Evolutionary conservation across 2,797 vertebrate genomes (phyloP), one percentile per base, ranked within the genome.

Genomic region (Hippopotamyrus pictus): DNA sequence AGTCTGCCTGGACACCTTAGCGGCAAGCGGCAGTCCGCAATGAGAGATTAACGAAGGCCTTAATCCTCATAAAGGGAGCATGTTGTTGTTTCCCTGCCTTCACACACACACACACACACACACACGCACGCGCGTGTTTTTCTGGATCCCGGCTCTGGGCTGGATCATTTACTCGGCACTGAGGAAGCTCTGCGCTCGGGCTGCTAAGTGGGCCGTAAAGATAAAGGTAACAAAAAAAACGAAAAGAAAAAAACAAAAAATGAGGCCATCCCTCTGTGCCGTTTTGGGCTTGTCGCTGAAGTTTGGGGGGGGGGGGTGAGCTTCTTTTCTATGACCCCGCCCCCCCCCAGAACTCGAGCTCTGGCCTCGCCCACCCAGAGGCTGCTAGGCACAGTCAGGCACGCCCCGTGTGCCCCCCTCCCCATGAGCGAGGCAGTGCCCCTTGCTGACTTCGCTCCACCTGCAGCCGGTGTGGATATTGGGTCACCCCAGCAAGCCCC

Each of bases 21-120:
- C 94, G 96, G 97, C 97, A 97, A 98, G 97, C 97, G 97, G 97
- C 97, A 98, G 98, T 97, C 98, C 98, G 96, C 97, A 96, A 97
- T 97, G 97, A 98, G 99, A 98, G 97, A 98, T 99, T 97, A 98
- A 99, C 98, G 97, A 98, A 98, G 96, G 95, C 96, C 96, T 97
- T 97, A 97, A 97, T 98, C 97, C 98, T 98, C 97, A 97, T 97
- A 96, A 97, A 97, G 96, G 96, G 96, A 94, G 96, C 94, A 95
- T 96, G 97, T 98, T 97, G 97, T 96, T 95, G 95, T 94, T 92
- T 93, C 92, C 93, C 92, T 0, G 41, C 7, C 37, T 3, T 57
- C 69, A 44, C 53, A 33, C 76, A 53, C 50, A 87, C 33, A 53
- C 51, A 51, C 48, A 48, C 46, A 51, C 5, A 41, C 17, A 82